Percentiles rank a stretch among this genome's conserved stretches.
Conservation (phyloP, 2,113 vertebrate species). For the Pica pica region DNA sequence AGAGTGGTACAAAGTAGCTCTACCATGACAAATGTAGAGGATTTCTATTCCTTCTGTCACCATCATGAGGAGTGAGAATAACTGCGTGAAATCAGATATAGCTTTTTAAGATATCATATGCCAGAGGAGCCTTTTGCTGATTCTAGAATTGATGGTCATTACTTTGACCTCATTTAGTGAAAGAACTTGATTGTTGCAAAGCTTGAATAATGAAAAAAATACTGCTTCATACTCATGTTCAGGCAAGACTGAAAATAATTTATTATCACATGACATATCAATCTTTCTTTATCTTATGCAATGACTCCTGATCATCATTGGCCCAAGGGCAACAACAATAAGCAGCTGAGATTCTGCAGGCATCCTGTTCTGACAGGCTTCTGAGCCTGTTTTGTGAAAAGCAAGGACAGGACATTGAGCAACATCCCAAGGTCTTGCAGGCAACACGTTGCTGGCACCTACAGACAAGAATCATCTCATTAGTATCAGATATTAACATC, state of each 20-base stretch:
- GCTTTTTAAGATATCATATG: slow-evolving; percentile 3
- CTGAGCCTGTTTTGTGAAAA: not conserved
- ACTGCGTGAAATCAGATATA: not conserved
- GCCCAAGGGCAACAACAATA: not conserved
- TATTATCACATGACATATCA: not conserved
- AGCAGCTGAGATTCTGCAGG: not conserved
- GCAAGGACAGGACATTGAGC: not conserved
- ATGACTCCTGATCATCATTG: not conserved
- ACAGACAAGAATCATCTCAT: not conserved
- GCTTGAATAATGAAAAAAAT: not conserved
- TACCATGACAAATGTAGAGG: not conserved
- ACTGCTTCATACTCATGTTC: not conserved
- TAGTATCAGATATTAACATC: not conserved
- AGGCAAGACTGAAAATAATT: not conserved
- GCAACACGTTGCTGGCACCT: not conserved
- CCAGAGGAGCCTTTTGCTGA: not conserved
- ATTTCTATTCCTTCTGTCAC: slow-evolving; percentile 19
- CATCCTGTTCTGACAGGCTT: not conserved
- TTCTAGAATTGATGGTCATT: not conserved
- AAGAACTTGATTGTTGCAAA: not conserved
- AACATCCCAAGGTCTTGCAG: not conserved
- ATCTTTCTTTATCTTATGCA: not conserved
- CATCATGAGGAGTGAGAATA: not conserved
- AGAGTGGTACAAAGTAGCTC: not conserved
- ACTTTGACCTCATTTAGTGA: not conserved